Conservation (phyloP, 92 coral and sea anemone species). For the Phenganax stokvisi region DNA sequence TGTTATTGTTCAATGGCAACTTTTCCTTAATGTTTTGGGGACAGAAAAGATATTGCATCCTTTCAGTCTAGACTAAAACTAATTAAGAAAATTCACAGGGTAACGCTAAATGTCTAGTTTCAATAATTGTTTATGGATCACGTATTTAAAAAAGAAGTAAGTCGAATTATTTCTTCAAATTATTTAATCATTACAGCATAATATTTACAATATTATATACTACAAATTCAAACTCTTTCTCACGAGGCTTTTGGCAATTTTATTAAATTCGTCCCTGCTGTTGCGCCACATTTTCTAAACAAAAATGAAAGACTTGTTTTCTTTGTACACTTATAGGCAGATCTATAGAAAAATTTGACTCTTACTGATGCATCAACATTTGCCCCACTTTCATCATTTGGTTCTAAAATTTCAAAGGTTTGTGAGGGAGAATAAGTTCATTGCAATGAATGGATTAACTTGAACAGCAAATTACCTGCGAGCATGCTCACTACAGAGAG, state of each 20-base stretch:
- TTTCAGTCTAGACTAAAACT: too few relatives aligned
- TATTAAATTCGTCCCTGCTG: constrained; percentile 74
- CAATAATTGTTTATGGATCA: not conserved
- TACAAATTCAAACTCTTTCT: constrained; percentile 67
- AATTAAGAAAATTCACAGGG: too few relatives aligned
- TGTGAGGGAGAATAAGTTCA: too few relatives aligned
- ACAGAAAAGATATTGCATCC: too few relatives aligned
- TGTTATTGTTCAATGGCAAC: too few relatives aligned
- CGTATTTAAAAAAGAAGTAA: not conserved
- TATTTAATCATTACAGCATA: not conserved
- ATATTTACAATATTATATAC: not conserved
- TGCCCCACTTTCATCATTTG: constrained; percentile 99
- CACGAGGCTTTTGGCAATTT: constrained; percentile 70
- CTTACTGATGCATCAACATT: constrained; percentile 96
- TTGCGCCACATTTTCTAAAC: constrained; percentile 98
- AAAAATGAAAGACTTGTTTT: constrained; percentile 5
- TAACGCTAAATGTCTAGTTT: too few relatives aligned
- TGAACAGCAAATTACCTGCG: constrained; percentile 58
- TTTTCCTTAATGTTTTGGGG: too few relatives aligned
- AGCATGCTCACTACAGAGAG: constrained; percentile 97
- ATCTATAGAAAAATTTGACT: not conserved
- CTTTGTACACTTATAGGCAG: not conserved
- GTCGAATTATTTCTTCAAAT: constrained; percentile 2
- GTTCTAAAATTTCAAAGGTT: constrained; percentile 48
- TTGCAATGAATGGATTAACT: too few relatives aligned